Conservation (phyloP, 2,888 invertebrate genomes). For the Ornithoptera priamus region DNA sequence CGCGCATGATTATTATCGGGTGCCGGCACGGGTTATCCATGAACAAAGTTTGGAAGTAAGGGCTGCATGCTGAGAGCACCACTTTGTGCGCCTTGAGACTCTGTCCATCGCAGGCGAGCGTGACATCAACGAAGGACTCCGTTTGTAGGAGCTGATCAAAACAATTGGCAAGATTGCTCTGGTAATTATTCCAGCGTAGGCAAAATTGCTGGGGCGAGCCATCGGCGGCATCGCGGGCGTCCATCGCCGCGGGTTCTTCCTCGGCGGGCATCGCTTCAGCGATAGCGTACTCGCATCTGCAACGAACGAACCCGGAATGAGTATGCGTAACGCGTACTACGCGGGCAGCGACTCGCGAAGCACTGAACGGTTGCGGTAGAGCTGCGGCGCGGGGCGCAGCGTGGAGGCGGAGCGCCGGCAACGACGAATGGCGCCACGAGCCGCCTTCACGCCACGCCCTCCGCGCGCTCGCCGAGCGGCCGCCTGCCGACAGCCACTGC, state of each 20-base stretch:
- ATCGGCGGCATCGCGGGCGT: constrained; percentile 63
- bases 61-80: constrained; percentile 95
- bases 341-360: constrained; percentile 58
- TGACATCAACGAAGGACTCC: constrained; percentile 95
- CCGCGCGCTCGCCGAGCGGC: constrained; percentile 39
- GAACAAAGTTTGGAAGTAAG: constrained; percentile 94
- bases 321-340: constrained; percentile 48
- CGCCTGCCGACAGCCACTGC: constrained; percentile 40
- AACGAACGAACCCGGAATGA: constrained; percentile 55
- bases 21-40: constrained; percentile 96
- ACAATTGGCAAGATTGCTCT: constrained; percentile 91
- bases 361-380: constrained; percentile 61
- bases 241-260: constrained; percentile 71
- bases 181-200: constrained; percentile 96
- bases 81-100: constrained; percentile 96
- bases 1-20: constrained; percentile 95
- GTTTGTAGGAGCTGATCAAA: constrained; percentile 94
- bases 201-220: constrained; percentile 93
- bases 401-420: constrained; percentile 49
- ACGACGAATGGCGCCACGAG: constrained; percentile 48
- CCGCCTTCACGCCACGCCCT: constrained; percentile 49
- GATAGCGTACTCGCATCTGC: constrained; percentile 67
- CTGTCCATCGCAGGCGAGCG: constrained; percentile 94
- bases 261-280: constrained; percentile 72
- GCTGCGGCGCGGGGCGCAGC: constrained; percentile 47